These are phyloP conservation scores for Agrochola macilenta DNA, from an alignment of 2,888 invertebrate genomes.

Conservation along the genomic window DNA sequence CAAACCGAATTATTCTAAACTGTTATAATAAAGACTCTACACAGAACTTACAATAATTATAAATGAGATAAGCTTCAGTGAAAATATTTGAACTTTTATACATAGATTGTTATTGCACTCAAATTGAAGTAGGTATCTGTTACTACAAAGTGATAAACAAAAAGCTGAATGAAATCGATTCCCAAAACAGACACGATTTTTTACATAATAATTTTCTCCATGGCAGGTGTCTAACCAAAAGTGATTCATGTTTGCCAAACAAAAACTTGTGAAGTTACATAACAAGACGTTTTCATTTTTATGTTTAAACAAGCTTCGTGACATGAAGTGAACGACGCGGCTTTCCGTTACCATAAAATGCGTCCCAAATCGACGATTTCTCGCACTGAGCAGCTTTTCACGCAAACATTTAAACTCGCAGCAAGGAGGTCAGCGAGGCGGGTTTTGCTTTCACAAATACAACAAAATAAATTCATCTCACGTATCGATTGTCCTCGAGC, in stretches of 20 bases:
- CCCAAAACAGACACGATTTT: conserved; percentile 10
- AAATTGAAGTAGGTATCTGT: conserved; percentile 12
- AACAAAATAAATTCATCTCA: conserved; percentile 90
- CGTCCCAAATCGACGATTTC: conserved; percentile 86
- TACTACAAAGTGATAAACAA: conserved; percentile 35
- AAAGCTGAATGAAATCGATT: conserved; percentile 31
- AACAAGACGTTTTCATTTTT: conserved; percentile 60
- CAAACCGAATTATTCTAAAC: background rate
- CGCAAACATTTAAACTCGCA: conserved; percentile 84
- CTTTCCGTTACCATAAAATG: conserved; percentile 81
- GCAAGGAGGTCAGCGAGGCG: conserved; percentile 88
- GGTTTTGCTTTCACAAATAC: conserved; percentile 90
- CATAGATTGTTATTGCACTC: background rate
- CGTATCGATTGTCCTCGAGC: conserved; percentile 90
- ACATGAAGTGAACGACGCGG: conserved; percentile 66
- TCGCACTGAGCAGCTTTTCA: conserved; percentile 85
- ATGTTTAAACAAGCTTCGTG: conserved; percentile 62
- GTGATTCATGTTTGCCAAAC: conserved; percentile 55
- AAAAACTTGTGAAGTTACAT: conserved; percentile 62
- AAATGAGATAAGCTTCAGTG: conserved; percentile 19
- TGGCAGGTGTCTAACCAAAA: conserved; percentile 47
- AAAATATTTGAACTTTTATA: conserved; percentile 1
- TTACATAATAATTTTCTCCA: conserved; percentile 51
- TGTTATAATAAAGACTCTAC: background rate
- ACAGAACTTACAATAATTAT: background rate